Base-by-base conservation (phyloP, 2,797 vertebrate genomes). In the Spizella passerina region DNA sequence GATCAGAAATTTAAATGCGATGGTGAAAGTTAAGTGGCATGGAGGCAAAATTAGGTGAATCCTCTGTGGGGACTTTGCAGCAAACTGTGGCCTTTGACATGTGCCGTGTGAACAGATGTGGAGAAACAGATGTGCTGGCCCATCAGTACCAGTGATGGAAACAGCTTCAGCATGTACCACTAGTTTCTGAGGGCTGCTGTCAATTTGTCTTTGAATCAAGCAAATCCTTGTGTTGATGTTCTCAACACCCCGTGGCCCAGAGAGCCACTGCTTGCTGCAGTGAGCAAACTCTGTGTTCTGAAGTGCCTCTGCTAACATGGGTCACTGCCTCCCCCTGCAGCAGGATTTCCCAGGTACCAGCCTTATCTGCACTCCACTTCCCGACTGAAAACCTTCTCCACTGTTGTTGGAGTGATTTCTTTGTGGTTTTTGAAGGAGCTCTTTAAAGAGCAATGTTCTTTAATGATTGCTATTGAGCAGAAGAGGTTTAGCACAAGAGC, bases 381-480 rank as follows among this genome's bases (percentile, higher is more conserved):
- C 94, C 84, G 94, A 96, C 95, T 94, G 93, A 94, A 97, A 96
- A 86, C 93, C 91, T 95, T 91, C 96, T 96, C 83, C 80, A 38
- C 60, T 96, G 86, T 86, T 96, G 82, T 41, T 91, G 52, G 92
- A 97, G 90, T 91, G 93, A 96, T 97, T 97, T 97, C 96, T 92
- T 97, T 97, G 93, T 96, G 93, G 94, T 94, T 98, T 96, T 85
- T 97, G 93, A 97, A 97, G 96, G 81, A 92, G 93, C 90, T 81
- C 95, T 97, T 94, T 80, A 83, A 93, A 94, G 96, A 96, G 56
- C 94, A 93, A 95, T 97, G 97, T 92, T 97, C 93, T 72, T 72
- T 60, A 69, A 71, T 7, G 19, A 46, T 52, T 92, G 88, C 86
- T 69, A 72, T 90, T 78, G 92, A 94, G 59, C 66, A 90, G 75